Evolutionary conservation across 2,888 invertebrate species (phyloP).

Genomic region (Leucoma salicis): DNA sequence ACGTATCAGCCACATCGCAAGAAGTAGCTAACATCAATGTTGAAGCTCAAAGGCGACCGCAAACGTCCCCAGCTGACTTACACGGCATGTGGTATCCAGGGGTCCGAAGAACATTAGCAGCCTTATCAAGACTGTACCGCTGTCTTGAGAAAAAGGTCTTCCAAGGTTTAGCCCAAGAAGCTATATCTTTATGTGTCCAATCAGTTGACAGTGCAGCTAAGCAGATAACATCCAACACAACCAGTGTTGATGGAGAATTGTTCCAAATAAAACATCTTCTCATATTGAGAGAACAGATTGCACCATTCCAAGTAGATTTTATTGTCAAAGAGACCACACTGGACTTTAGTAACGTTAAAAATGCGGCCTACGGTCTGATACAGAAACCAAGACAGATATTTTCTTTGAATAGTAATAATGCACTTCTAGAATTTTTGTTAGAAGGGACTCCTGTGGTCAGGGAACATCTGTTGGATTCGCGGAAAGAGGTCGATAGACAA

Average conservation of each 20-base stretch:
- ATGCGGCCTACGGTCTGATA: constrained; percentile 89
- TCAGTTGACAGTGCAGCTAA: constrained; percentile 92
- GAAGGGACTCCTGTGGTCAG: constrained; percentile 97
- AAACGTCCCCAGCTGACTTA: constrained; percentile 94
- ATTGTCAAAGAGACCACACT: constrained; percentile 95
- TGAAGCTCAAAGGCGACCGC: constrained; percentile 58
- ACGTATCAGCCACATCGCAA: constrained; percentile 85
- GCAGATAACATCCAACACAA: constrained; percentile 89
- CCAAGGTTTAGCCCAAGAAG: constrained; percentile 98
- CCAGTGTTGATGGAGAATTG: constrained; percentile 95
- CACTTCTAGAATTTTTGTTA: constrained; percentile 93
- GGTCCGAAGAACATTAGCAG: constrained; percentile 96
- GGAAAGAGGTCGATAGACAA: constrained; percentile 97
- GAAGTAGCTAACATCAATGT: constrained; percentile 86
- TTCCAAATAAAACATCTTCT: constrained; percentile 99
- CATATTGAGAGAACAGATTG: constrained; percentile 98
- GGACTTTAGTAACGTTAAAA: constrained; percentile 96
- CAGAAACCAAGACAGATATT: constrained; percentile 93
- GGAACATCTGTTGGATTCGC: constrained; percentile 95
- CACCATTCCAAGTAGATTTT: constrained; percentile 98
- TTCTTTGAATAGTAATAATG: constrained; percentile 93
- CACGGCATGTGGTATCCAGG: constrained; percentile 99
- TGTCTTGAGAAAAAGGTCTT: constrained; percentile 98
- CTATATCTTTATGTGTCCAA: constrained; percentile 94
- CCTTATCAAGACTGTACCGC: constrained; percentile 91